Evolutionary conservation across 2,888 invertebrate species (phyloP).

Genomic region (Cheilosia vulpina): DNA sequence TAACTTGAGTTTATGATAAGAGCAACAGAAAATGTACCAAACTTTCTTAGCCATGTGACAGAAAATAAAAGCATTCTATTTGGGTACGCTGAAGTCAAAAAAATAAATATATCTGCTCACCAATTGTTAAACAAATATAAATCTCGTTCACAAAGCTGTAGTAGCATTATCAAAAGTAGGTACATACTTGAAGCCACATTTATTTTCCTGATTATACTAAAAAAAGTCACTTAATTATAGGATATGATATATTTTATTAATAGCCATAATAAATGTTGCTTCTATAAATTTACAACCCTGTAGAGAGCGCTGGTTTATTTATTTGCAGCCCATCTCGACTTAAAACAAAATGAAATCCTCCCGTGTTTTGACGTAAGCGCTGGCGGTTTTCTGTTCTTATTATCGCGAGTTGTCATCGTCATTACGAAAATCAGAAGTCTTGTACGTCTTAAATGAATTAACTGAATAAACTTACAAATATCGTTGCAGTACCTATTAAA

Average conservation of each 20-base stretch:
- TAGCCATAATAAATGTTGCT: background rate
- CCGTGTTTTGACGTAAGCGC: conserved; percentile 34
- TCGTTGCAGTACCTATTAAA: background rate
- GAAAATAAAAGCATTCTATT: background rate
- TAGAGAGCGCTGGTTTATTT: background rate
- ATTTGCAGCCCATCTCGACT: background rate
- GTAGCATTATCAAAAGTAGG: background rate
- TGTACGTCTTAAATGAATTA: background rate
- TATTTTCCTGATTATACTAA: background rate
- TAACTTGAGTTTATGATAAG: background rate
- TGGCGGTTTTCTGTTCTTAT: conserved; percentile 8
- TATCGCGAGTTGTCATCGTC: conserved; percentile 20
- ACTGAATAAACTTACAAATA: conserved; percentile 14
- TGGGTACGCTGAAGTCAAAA: background rate
- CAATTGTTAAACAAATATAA: background rate
- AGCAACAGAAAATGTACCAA: background rate
- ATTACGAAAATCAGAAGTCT: conserved; percentile 16
- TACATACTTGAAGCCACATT: background rate
- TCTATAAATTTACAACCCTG: conserved; percentile 1
- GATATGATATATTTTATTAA: conserved; percentile 12
- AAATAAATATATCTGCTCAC: background rate
- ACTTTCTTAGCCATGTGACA: conserved; percentile 16
- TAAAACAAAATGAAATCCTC: background rate
- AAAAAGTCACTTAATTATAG: conserved; percentile 17
- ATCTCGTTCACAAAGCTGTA: background rate